Evolutionary conservation across 2,888 invertebrate genomes (phyloP).

Genomic region (Ariolimax columbianus): DNA sequence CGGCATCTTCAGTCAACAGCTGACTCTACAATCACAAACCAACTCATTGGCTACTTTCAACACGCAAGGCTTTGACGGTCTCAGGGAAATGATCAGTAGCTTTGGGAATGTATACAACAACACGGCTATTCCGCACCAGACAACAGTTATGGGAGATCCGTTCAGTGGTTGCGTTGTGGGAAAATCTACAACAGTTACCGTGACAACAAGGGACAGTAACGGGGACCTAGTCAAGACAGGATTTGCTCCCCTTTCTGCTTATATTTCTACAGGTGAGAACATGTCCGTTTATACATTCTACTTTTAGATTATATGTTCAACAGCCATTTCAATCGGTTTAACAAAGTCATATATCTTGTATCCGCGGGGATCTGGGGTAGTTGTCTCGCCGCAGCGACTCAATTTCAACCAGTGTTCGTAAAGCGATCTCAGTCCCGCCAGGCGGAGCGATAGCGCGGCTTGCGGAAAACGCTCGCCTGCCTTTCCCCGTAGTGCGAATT

Average conservation of each 20-base stretch:
- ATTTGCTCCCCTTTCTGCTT: slow-evolving; percentile 70
- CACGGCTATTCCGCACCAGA: slow-evolving; percentile 78
- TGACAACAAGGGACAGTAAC: slow-evolving; percentile 77
- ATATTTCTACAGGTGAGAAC: slow-evolving; percentile 36
- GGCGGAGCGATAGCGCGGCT: too few species aligned
- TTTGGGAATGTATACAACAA: slow-evolving; percentile 77
- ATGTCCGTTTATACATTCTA: too few species aligned
- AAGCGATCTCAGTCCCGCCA: too few species aligned
- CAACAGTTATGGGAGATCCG: slow-evolving; percentile 79
- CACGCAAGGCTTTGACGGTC: slow-evolving; percentile 68
- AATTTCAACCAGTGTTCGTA: too few species aligned
- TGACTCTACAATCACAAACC: slow-evolving; percentile 17
- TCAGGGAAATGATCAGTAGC: slow-evolving; percentile 70
- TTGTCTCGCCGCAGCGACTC: too few species aligned
- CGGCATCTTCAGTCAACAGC: not conserved
- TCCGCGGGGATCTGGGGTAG: too few species aligned
- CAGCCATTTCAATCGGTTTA: too few species aligned
- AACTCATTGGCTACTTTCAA: slow-evolving; percentile 64
- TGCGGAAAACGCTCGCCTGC: too few species aligned
- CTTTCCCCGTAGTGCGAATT: too few species aligned
- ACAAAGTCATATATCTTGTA: too few species aligned
- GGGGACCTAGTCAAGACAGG: slow-evolving; percentile 77
- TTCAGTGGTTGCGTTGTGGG: slow-evolving; percentile 75
- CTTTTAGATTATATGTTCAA: too few species aligned
- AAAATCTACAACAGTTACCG: slow-evolving; percentile 73